Evolutionary conservation across 1,140 invertebrate genomes (phyloP).

Genomic region (Berghia stephanieae): DNA sequence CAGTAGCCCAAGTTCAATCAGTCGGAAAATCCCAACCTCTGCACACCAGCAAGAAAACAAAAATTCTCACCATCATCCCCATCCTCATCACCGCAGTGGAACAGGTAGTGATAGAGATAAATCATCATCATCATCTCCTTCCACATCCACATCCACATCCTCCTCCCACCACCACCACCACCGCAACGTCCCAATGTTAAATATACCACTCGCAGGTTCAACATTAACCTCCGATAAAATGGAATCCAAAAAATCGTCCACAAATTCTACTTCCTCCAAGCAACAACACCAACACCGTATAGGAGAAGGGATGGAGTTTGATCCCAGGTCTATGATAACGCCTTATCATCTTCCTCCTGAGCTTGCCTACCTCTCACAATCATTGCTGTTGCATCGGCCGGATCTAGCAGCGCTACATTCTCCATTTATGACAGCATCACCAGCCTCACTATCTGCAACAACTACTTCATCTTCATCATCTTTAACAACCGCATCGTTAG

Average conservation of each 20-base stretch:
- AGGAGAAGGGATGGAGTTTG: constrained; percentile 2
- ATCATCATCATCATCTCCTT: not conserved
- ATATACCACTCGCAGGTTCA: too few relatives aligned
- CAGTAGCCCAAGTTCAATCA: too few relatives aligned
- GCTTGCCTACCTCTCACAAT: constrained; percentile 29
- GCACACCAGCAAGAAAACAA: not conserved
- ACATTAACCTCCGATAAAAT: too few relatives aligned
- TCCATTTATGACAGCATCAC: constrained; percentile 27
- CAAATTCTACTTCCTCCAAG: not conserved
- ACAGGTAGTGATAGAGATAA: not conserved
- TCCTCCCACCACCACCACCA: too few relatives aligned
- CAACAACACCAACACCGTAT: not conserved
- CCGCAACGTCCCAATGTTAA: too few relatives aligned
- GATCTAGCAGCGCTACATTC: constrained; percentile 22
- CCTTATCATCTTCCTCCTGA: constrained; percentile 31
- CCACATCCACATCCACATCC: constrained; percentile 18
- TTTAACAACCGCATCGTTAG: too few relatives aligned
- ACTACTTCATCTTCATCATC: not conserved
- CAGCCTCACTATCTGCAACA: constrained; percentile 16
- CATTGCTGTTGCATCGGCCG: constrained; percentile 21
- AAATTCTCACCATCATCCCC: not conserved
- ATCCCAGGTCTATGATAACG: constrained; percentile 20
- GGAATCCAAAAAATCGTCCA: too few relatives aligned
- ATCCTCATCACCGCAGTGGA: constrained; percentile 5
- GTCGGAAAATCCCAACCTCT: not conserved